Base-by-base conservation (phyloP, 1,140 invertebrate species). In the Camponotus pennsylvanicus region DNA sequence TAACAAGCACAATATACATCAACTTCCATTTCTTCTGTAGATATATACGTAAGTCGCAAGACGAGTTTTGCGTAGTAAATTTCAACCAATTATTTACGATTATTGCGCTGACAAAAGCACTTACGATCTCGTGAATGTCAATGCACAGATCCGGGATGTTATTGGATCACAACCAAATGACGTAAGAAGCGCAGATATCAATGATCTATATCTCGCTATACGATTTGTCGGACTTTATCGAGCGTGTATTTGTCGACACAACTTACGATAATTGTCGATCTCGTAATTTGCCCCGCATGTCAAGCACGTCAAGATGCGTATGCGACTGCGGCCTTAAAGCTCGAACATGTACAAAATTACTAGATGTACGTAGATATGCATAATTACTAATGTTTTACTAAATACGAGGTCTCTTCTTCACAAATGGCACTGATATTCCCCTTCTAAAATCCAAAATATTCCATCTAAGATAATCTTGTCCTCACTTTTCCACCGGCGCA, bases 381-480 rank as follows among this genome's bases (percentile, higher is more conserved):
- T 76, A 59, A 76, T 76, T 57, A 59, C 21, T 37, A 37, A 52
- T 7, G n/a, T 11, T 42, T 9, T 18, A 6, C n/a, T n/a, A 71
- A 49, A 71, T 71, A 55, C 18, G 32, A 71, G 18, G 45, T 32
- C 32, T 11, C 27, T 75, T 75, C 27, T n/a, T 75, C 40, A 18
- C 49, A 59, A 75, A 42, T 11, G 21, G n/a, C n/a, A 40, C 52
- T 40, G n/a, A 21, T 57, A 73, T 59, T 75, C 55, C 37, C 55
- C 55, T 59, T 0, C 34, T 15, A 57, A 37, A 73, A n/a, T 18
- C 37, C n/a, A 61, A 4, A 15, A 52, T 18, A 15, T 52, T 52
- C 49, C 49, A 52, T 52, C 49, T 40, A 75, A 75, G 71, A 59
- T 75, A 75, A 59, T n/a, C n/a, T n/a, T 1, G 42, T 37, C n/a